Conservation (phyloP, 2,797 vertebrate genomes). For the Phataginus tetradactyla region DNA sequence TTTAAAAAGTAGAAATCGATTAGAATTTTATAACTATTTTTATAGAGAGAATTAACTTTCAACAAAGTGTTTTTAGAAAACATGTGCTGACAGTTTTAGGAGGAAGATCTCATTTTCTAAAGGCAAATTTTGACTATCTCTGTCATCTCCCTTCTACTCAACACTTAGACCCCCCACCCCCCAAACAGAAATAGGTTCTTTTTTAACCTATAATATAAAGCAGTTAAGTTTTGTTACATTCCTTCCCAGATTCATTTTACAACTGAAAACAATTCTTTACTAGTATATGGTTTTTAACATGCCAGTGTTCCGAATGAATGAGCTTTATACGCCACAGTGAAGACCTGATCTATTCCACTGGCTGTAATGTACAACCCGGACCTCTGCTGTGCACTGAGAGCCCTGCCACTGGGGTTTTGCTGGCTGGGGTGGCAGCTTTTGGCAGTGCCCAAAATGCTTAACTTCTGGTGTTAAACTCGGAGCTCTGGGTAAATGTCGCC, state of each 20-base stretch:
- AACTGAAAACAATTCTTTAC: conserved; percentile 35
- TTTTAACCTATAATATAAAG: conserved; percentile 9
- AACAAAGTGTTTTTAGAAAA: conserved; percentile 16
- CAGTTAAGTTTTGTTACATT: not conserved
- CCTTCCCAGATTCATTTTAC: conserved; percentile 36
- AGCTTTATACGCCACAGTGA: not conserved
- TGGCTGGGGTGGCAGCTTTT: not conserved
- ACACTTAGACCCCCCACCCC: not conserved
- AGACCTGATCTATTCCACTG: conserved; percentile 8
- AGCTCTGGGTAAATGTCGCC: not conserved
- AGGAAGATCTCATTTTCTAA: conserved; percentile 45
- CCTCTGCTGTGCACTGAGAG: not conserved
- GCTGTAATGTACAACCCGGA: not conserved
- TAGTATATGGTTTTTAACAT: not conserved
- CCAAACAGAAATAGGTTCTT: not conserved
- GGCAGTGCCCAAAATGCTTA: conserved; percentile 20
- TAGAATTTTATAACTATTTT: conserved; percentile 54
- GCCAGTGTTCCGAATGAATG: not conserved
- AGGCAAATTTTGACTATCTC: conserved; percentile 47
- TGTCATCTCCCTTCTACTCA: conserved; percentile 1
- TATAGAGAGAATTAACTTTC: conserved; percentile 60
- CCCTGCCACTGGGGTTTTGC: not conserved
- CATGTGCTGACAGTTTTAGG: not conserved
- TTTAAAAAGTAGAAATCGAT: conserved; percentile 26
- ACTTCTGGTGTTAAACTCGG: conserved; percentile 39